A percentile compares a stretch with the other conserved stretches of the same genome.
Conservation (phyloP, 2,797 vertebrate species). For the Parotocinclus haroldoi region DNA sequence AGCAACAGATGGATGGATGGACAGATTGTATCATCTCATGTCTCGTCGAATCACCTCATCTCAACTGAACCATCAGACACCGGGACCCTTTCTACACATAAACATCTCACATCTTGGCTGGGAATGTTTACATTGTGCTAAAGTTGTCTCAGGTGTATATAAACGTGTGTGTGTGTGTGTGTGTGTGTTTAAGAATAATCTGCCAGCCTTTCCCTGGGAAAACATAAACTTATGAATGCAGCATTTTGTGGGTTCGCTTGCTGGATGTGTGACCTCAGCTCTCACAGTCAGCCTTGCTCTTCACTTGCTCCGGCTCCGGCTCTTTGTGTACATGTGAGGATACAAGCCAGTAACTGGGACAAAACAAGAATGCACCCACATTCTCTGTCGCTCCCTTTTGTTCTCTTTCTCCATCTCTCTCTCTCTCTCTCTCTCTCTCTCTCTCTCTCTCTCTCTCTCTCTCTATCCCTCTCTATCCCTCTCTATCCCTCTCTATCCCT, state of each 20-base stretch:
- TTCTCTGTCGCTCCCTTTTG: background rate
- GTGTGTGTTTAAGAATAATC: background rate
- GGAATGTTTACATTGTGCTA: too few relatives aligned
- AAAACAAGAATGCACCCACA: background rate
- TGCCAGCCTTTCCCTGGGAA: background rate
- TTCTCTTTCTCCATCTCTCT: conserved; percentile 1
- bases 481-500: background rate
- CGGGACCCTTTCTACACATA: too few relatives aligned
- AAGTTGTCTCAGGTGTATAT: too few relatives aligned
- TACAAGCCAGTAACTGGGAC: background rate
- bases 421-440: too few relatives aligned
- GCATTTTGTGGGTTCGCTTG: background rate
- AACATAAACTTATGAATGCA: conserved; percentile 2
- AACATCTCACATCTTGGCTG: too few relatives aligned
- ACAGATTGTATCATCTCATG: too few relatives aligned
- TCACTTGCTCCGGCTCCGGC: too few relatives aligned
- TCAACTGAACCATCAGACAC: too few relatives aligned
- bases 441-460: too few relatives aligned
- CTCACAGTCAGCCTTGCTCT: background rate
- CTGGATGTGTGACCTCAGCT: background rate
- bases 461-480: background rate
- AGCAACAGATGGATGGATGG: too few relatives aligned
- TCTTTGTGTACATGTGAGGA: background rate
- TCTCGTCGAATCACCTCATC: too few relatives aligned
- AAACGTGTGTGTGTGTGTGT: too few relatives aligned